A percentile compares a stretch with the other conserved stretches of the same genome.
Evolutionary conservation across 2,113 vertebrate genomes (phyloP).

Genomic region (Epinephelus lanceolatus): DNA sequence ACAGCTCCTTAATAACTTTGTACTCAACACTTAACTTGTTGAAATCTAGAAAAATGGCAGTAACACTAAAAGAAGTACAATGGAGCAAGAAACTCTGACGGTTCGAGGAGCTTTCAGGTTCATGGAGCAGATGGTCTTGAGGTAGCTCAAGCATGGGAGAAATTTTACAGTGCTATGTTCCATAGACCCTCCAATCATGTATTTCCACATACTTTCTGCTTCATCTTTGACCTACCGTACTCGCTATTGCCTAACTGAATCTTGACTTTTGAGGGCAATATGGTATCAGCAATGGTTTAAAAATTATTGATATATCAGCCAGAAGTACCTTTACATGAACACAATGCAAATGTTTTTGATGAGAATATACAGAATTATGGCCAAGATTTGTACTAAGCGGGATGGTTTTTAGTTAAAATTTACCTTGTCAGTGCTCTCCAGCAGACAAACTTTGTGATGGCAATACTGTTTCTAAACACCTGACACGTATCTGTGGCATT

Average conservation of each 20-base stretch:
- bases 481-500: background rate
- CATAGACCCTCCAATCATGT: background rate
- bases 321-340: too few relatives aligned
- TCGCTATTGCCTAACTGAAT: background rate
- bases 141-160: background rate
- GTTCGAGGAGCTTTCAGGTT: background rate
- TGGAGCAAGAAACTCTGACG: background rate
- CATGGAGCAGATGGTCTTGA: background rate
- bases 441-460: background rate
- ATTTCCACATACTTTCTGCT: background rate
- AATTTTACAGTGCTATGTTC: background rate
- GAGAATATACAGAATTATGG: too few relatives aligned
- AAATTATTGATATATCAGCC: too few relatives aligned
- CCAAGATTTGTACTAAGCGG: background rate
- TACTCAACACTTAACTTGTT: background rate
- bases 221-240: too few relatives aligned
- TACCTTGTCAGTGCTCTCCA: background rate
- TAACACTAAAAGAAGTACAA: background rate
- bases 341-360: too few relatives aligned
- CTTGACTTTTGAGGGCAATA: background rate
- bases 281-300: background rate
- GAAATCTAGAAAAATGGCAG: background rate
- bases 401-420: too few relatives aligned
- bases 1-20: background rate
- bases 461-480: background rate